Percentiles rank a stretch among this genome's conserved stretches.
These are phyloP conservation scores for Tetraodon nigroviridis DNA, from an alignment of 2,113 vertebrate genomes.

Conservation along the genomic window DNA sequence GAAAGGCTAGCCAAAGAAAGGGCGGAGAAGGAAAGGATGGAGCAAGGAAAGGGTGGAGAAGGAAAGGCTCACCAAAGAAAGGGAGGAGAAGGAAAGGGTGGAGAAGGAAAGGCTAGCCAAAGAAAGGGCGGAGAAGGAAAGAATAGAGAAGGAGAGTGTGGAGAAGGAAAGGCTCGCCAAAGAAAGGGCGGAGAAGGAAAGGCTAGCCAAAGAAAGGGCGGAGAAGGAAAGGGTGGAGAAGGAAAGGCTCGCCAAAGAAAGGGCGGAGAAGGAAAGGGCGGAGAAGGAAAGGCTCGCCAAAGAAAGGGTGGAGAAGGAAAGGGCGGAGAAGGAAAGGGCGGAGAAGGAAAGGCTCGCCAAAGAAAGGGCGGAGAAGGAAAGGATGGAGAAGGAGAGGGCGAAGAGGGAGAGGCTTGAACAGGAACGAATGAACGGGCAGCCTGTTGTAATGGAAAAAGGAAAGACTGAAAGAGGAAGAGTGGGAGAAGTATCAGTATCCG, in stretches of 20 bases:
- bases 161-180: background rate
- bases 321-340: background rate
- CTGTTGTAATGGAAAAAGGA: slow-evolving; percentile 5
- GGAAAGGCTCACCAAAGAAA: background rate
- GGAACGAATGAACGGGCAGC: background rate
- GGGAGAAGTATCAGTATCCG: background rate
- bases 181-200: too few relatives aligned
- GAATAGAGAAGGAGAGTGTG: background rate
- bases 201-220: background rate
- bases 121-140: background rate
- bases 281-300: background rate
- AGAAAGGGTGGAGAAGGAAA: background rate
- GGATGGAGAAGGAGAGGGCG: background rate
- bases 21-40: background rate
- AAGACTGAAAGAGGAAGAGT: background rate
- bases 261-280: background rate
- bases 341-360: too few relatives aligned
- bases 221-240: background rate
- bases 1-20: background rate
- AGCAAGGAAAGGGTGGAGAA: background rate
- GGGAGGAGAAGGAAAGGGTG: too few relatives aligned
- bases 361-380: background rate
- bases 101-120: background rate
- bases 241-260: background rate
- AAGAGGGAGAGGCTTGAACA: background rate